phyloP scores from a whole-genome alignment of 1,140 invertebrate species.

The Phymastichus coffea region DNA sequence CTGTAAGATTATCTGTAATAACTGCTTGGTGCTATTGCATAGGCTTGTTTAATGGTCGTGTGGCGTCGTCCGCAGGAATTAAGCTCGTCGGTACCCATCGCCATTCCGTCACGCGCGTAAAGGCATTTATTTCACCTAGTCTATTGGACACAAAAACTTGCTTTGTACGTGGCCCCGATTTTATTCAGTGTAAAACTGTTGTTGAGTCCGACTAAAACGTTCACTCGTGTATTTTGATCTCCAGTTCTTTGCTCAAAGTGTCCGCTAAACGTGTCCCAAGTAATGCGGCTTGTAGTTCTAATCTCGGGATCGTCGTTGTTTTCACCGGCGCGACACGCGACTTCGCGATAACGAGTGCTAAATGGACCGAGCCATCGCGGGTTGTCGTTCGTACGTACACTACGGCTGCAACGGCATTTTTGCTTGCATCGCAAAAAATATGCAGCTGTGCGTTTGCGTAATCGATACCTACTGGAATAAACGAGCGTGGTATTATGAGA shows the following conservation, averaged over 20 bases:
- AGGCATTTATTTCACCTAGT: constrained; percentile 43
- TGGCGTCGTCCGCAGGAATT: constrained; percentile 37
- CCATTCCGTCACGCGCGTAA: constrained; percentile 29
- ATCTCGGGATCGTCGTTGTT: constrained; percentile 42
- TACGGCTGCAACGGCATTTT: background rate
- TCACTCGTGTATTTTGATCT: background rate
- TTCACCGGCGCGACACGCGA: constrained; percentile 44
- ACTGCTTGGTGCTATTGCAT: no score
- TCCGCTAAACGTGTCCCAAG: constrained; percentile 39
- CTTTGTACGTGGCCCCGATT: constrained; percentile 29
- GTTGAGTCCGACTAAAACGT: constrained; percentile 21
- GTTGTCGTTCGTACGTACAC: no score
- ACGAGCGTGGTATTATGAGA: background rate
- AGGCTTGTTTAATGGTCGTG: background rate
- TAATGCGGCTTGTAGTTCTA: constrained; percentile 51
- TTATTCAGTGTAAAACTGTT: constrained; percentile 15
- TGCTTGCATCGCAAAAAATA: no score
- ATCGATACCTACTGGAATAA: background rate
- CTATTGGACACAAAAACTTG: constrained; percentile 50
- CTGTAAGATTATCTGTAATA: no score
- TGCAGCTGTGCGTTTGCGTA: no score
- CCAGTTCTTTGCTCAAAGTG: background rate
- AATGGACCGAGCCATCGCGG: background rate
- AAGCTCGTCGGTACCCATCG: constrained; percentile 31
- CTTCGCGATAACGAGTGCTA: constrained; percentile 31